Percentiles rank a stretch among this genome's conserved stretches.
Evolutionary conservation across 1,140 invertebrate species (phyloP).

Genomic region (Cydia fagiglandana): DNA sequence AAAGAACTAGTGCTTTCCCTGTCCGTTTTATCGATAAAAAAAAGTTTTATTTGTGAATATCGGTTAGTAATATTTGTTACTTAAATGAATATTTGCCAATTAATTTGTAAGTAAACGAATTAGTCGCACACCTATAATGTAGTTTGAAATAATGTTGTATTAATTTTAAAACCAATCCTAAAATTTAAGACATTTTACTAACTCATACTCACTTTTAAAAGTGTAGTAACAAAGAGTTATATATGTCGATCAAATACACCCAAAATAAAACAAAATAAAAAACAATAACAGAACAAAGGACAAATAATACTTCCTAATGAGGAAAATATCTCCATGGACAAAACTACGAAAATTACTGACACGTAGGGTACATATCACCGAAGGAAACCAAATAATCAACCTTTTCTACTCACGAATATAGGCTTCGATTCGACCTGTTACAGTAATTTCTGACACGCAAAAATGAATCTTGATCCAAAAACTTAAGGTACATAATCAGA

Average conservation of each 20-base stretch:
- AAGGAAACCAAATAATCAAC: conserved; percentile 19
- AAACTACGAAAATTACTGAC: background rate
- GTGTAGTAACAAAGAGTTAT: background rate
- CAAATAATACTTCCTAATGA: conserved; percentile 8
- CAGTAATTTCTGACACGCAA: background rate
- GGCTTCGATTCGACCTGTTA: background rate
- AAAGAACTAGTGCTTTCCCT: too few relatives aligned
- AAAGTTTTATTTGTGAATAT: too few relatives aligned
- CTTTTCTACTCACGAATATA: conserved; percentile 2
- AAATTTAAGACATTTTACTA: too few relatives aligned
- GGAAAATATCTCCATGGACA: background rate
- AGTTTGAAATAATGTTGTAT: too few relatives aligned
- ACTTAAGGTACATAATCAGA: background rate
- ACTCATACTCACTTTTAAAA: background rate
- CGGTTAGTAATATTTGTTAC: too few relatives aligned
- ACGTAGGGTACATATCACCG: background rate
- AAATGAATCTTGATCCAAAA: background rate
- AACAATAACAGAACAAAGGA: background rate
- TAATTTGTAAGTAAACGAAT: too few relatives aligned
- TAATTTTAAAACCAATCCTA: too few relatives aligned
- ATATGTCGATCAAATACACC: background rate
- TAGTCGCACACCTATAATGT: too few relatives aligned
- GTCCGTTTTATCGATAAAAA: too few relatives aligned
- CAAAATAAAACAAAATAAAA: background rate
- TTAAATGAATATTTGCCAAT: too few relatives aligned